Evolutionary conservation across 2,113 vertebrate species (phyloP).

Genomic region (Lepus europaeus): DNA sequence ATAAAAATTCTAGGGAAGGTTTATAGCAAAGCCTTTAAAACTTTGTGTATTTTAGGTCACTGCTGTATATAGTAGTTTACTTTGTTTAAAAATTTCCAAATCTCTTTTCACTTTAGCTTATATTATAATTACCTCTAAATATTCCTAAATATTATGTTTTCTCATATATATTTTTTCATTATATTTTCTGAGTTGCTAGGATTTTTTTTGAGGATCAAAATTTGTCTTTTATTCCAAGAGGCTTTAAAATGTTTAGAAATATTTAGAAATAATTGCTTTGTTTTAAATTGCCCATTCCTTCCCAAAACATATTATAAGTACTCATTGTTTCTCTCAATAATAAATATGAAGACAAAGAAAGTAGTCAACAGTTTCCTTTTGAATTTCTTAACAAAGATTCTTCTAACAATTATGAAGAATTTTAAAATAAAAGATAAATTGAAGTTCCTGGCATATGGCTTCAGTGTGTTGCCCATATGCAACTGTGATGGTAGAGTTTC

Average conservation of each 20-base stretch:
- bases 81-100: not conserved
- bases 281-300: not conserved
- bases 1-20: conserved; percentile 27
- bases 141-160: conserved; percentile 13
- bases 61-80: not conserved
- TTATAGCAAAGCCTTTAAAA: not conserved
- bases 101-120: not conserved
- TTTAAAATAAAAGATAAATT: conserved; percentile 60
- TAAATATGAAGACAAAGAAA: conserved; percentile 43
- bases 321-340: not conserved
- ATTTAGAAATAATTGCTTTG: conserved; percentile 22
- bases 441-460: not conserved
- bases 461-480: too few relatives aligned
- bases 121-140: not conserved
- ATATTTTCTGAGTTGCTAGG: not conserved
- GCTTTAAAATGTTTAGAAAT: conserved; percentile 2
- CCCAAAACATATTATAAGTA: conserved; percentile 18
- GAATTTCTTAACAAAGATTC: conserved; percentile 28
- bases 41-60: not conserved
- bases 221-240: conserved; percentile 37
- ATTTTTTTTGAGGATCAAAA: conserved; percentile 26
- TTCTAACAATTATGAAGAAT: conserved; percentile 42
- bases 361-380: not conserved
- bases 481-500: too few relatives aligned
- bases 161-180: conserved; percentile 37